Evolutionary conservation across 2,113 vertebrate species (phyloP), one percentile per base, ranked within the genome.

Genomic region (Chaenocephalus aceratus): DNA sequence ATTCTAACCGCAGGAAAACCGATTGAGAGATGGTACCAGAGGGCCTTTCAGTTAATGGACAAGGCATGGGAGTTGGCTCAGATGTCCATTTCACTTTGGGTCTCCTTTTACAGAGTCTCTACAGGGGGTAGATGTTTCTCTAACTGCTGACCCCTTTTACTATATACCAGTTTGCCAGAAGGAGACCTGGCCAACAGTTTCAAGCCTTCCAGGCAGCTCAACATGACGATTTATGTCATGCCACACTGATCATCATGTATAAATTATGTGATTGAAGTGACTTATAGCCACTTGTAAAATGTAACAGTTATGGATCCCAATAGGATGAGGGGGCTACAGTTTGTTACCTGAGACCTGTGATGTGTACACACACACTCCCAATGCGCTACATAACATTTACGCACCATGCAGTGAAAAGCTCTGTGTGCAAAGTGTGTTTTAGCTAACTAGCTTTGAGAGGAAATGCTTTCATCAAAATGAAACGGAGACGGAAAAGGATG

Each of bases 41-140:
- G 54, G 56, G 44, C 70, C 45, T 61, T 51, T 63, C 10, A 36
- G 67, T 67, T 67, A 69, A 80, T 67, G 34, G 52, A 54, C 46
- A n/a, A 82, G 76, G 74, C 80, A 81, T 72, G 71, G 1, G 14
- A 16, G 61, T 88, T 88, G 81, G 80, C 73, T 84, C 90, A 85
- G 89, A 83, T 90, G 90, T 88, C 77, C 76, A 59, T 77, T 84
- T 84, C 48, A 75, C 62, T 90, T 86, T 79, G 71, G 67, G 36
- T 89, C 79, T 90, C 83, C 74, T 79, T 92, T 92, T 88, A 86
- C 90, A 78, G 79, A 85, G 0, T 30, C 80, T 77, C 88, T 13
- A 30, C 80, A 65, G 84, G 87, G 83, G 79, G 78, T 71, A 16
- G 78, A 69, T 89, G 78, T 72, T 66, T 49, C 57, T 73, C 68